These are phyloP conservation scores for Meiosimyza platycephala DNA, from an alignment of 2,888 invertebrate genomes.

Conservation along the genomic window DNA sequence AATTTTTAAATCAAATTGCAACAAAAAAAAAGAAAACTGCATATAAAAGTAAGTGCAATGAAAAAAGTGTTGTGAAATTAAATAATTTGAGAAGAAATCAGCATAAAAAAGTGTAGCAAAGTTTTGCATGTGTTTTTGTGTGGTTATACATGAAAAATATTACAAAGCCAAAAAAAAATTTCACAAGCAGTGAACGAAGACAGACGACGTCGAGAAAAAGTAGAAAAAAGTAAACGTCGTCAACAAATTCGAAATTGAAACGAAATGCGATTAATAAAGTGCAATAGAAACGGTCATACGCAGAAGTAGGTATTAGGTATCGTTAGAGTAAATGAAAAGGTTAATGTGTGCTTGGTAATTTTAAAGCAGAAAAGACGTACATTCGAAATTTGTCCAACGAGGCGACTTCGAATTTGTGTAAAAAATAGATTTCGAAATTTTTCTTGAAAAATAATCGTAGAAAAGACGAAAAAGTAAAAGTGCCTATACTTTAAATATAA, in stretches of 20 bases:
- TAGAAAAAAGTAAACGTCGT: constrained; percentile 31
- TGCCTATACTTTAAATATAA: not conserved
- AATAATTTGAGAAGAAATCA: constrained; percentile 2
- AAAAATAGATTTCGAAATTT: constrained; percentile 27
- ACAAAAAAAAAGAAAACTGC: constrained; percentile 34
- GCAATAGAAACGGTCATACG: constrained; percentile 8
- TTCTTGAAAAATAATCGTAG: constrained; percentile 23
- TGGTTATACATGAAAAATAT: constrained; percentile 28
- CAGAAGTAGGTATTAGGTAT: not conserved
- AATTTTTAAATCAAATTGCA: constrained; percentile 43
- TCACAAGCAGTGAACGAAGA: constrained; percentile 3
- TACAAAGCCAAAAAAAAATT: constrained; percentile 19
- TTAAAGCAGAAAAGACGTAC: constrained; percentile 38
- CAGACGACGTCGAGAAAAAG: constrained; percentile 13
- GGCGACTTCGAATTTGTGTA: constrained; percentile 44
- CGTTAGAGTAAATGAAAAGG: constrained; percentile 31
- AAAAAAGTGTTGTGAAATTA: constrained; percentile 3
- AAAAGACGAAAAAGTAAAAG: constrained; percentile 17
- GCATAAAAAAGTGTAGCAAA: constrained; percentile 11
- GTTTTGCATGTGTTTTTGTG: constrained; percentile 36
- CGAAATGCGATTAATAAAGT: not conserved
- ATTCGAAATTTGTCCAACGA: constrained; percentile 42
- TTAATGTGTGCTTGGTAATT: not conserved
- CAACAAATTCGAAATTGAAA: constrained; percentile 41
- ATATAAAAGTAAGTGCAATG: constrained; percentile 45